phyloP scores from a whole-genome alignment of 2,113 vertebrate species.

The Brienomyrus longianalis region DNA sequence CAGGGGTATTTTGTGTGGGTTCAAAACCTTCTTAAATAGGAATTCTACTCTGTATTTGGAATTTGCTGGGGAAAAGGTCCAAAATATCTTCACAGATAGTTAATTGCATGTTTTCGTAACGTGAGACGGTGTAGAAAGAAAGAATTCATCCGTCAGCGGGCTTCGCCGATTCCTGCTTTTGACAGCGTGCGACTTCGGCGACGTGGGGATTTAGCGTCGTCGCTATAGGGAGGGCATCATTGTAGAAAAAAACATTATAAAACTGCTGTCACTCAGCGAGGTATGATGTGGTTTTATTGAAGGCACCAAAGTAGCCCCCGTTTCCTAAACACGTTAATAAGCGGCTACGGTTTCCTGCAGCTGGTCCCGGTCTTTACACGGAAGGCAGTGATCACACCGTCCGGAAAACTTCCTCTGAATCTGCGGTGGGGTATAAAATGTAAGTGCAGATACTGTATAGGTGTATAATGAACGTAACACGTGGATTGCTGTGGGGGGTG shows the following conservation, averaged over 20 bases:
- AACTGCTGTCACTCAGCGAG: neutral
- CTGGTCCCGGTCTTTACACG: conserved; percentile 3
- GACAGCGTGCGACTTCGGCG: neutral
- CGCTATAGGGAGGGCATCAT: neutral
- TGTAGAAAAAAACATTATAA: neutral
- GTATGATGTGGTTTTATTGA: neutral
- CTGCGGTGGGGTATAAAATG: neutral
- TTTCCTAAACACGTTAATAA: neutral
- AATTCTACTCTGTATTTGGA: neutral
- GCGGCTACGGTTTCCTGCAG: neutral
- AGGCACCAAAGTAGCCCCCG: neutral
- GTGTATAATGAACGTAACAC: neutral
- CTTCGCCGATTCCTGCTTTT: neutral
- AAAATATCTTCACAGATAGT: neutral
- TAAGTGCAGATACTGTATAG: neutral
- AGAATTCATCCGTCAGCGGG: neutral
- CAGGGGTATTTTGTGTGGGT: neutral
- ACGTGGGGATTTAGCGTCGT: neutral
- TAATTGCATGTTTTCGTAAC: neutral
- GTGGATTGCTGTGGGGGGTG: no score
- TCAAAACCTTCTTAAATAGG: neutral
- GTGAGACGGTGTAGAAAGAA: no score
- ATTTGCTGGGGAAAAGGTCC: neutral
- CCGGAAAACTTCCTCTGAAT: neutral
- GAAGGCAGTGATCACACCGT: neutral